Evolutionary conservation across 2,797 vertebrate species (phyloP), one percentile per base, ranked within the genome.

Genomic region (Microctenopoma lineatum): DNA sequence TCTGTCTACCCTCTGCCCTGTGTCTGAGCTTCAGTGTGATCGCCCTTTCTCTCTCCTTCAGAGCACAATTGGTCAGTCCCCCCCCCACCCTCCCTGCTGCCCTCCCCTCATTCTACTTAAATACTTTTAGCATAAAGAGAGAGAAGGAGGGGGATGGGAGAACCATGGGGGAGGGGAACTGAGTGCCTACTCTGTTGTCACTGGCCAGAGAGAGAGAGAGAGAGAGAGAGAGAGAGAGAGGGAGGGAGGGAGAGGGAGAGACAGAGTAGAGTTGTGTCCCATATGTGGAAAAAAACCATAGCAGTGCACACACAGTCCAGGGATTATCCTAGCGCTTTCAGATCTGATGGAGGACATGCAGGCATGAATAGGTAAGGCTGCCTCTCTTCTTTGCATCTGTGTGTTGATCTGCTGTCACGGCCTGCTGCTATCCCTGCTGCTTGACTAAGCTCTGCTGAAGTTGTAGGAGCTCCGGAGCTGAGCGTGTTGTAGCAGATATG

Each of bases 121-220:
- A 93, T 93, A 93, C 90, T 93, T 94, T 92, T 91, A 92, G 89
- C 91, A 93, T 93, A 93, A 92, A 92, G 85, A 87, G 88, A 86
- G 83, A 84, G 81, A 79, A 75, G 70, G 70, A 77, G 82, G 90
- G 92, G 92, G 89, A 91, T 84, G 90, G 90, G 89, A 90, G 63
- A 86, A 80, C 67, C 53, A 76, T 90, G 93, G 93, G 93, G 93
- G 92, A 94, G 86, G 92, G 93, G 90, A 90, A 86, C 70, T 77
- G 81, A 86, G 89, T 67, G 80, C 77, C 86, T 77, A 78, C 81
- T 91, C 89, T 90, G 93, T 94, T 93, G 92, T 93, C 93, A 93
- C 91, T 92, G 85, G 87, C 64, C 77, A 80, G 78, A 48, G 80
- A 18, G 59, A 56, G 73, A 34, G 61, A n/a, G 71, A 47, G 75